A percentile compares a stretch with the other conserved stretches of the same genome.
These are phyloP conservation scores for Phymanthus crucifer DNA, from an alignment of 92 coral and sea anemone species.

Conservation along the genomic window DNA sequence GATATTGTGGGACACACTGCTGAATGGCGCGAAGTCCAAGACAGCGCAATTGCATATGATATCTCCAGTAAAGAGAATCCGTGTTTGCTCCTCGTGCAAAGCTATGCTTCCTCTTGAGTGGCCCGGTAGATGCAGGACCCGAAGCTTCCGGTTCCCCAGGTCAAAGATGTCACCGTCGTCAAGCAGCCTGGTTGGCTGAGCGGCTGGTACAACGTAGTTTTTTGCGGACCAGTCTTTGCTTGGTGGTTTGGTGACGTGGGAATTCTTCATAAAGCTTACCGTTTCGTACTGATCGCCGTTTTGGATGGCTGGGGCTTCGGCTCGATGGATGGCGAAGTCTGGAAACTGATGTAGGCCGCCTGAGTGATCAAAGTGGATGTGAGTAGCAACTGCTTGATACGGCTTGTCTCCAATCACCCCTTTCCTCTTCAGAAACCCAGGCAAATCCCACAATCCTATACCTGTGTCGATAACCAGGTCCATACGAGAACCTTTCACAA, in stretches of 20 bases:
- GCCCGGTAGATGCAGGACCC: slow-evolving; percentile 73
- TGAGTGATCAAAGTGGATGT: slow-evolving; percentile 74
- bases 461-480: slow-evolving; percentile 76
- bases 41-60: slow-evolving; percentile 44
- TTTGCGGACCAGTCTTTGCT: slow-evolving; percentile 42
- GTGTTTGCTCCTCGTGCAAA: slow-evolving; percentile 52
- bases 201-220: slow-evolving; percentile 52
- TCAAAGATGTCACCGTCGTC: slow-evolving; percentile 67
- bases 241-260: slow-evolving; percentile 50
- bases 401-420: slow-evolving; percentile 60
- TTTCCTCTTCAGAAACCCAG: slow-evolving; percentile 49
- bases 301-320: slow-evolving; percentile 61
- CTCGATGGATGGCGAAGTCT: slow-evolving; percentile 63
- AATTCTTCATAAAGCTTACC: slow-evolving; percentile 26
- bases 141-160: slow-evolving; percentile 59
- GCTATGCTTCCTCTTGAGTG: slow-evolving; percentile 74
- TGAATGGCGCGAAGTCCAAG: slow-evolving; percentile 65
- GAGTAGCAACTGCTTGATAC: slow-evolving; percentile 74
- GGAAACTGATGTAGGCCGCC: slow-evolving; percentile 79
- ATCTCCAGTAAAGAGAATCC: slow-evolving; percentile 61
- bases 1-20: slow-evolving; percentile 40
- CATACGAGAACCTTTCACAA: slow-evolving; percentile 57
- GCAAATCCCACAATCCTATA: slow-evolving; percentile 71
- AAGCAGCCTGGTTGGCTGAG: slow-evolving; percentile 52
- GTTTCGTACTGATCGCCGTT: slow-evolving; percentile 63